Evolutionary conservation across 2,888 invertebrate genomes (phyloP).

Genomic region (Nomada goodeniana): DNA sequence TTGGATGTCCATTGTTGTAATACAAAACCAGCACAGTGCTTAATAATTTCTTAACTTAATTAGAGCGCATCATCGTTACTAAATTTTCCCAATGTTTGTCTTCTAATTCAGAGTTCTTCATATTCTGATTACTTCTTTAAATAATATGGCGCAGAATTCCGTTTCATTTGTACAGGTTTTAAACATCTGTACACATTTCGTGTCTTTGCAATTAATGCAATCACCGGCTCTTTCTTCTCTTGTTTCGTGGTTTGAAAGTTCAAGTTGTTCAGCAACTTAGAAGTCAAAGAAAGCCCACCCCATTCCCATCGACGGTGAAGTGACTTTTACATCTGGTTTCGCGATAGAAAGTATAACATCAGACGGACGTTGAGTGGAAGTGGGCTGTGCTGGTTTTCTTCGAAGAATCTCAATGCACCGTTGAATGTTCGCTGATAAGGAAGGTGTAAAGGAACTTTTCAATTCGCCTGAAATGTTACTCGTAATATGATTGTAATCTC

Average conservation of each 20-base stretch:
- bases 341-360: conserved; percentile 17
- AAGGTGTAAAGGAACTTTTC: conserved; percentile 38
- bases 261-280: not conserved
- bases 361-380: not conserved
- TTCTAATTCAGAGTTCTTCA: too few species aligned
- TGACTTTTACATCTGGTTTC: conserved; percentile 16
- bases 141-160: too few species aligned
- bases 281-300: not conserved
- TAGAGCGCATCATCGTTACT: too few species aligned
- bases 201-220: not conserved
- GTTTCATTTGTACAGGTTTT: too few species aligned
- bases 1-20: too few species aligned
- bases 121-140: too few species aligned
- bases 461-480: conserved; percentile 42
- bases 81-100: too few species aligned
- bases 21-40: too few species aligned
- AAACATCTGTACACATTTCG: too few species aligned
- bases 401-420: conserved; percentile 28
- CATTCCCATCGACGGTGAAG: conserved; percentile 18
- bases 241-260: not conserved
- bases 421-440: conserved; percentile 31
- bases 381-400: conserved; percentile 12
- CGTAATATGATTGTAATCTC: conserved; percentile 46
- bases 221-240: not conserved
- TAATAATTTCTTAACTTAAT: too few species aligned